These are phyloP conservation scores for Paralvinella palmiformis DNA, from an alignment of 1,140 invertebrate species.

Conservation along the genomic window DNA sequence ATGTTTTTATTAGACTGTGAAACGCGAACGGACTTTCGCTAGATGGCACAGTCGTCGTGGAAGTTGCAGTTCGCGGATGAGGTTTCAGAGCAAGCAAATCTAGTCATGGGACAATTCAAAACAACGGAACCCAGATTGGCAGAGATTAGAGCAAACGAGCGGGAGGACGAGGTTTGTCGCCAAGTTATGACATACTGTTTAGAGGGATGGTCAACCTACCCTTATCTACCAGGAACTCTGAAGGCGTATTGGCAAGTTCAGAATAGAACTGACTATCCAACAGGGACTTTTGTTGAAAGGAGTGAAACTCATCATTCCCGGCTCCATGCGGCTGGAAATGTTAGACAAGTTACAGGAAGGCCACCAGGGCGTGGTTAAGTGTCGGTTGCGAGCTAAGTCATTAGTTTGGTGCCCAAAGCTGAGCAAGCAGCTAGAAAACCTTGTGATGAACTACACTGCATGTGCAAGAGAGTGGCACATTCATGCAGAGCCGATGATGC, in stretches of 20 bases:
- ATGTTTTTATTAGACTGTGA: too few species aligned
- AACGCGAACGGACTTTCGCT: too few species aligned
- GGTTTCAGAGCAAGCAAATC: conserved; percentile 2
- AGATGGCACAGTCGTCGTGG: too few species aligned
- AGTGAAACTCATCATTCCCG: conserved; percentile 5
- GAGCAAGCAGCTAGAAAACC: conserved; percentile 5
- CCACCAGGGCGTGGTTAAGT: conserved; percentile 22
- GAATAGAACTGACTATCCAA: conserved; percentile 1
- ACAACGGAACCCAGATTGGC: neutral
- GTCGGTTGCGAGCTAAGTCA: conserved; percentile 14
- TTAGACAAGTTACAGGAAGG: conserved; percentile 17
- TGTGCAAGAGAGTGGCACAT: conserved; percentile 10
- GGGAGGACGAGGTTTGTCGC: neutral
- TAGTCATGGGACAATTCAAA: neutral
- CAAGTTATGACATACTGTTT: neutral
- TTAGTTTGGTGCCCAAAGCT: conserved; percentile 23
- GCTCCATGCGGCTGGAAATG: conserved; percentile 3
- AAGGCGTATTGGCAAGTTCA: conserved; percentile 3
- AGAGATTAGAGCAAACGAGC: neutral
- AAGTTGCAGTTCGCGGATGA: neutral
- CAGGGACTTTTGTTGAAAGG: conserved; percentile 13
- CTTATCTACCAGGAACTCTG: neutral
- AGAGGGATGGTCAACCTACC: neutral
- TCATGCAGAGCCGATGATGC: conserved; percentile 6
- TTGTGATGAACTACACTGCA: neutral